Evolutionary conservation across 1,140 invertebrate species (phyloP).

Genomic region (Maniola jurtina): DNA sequence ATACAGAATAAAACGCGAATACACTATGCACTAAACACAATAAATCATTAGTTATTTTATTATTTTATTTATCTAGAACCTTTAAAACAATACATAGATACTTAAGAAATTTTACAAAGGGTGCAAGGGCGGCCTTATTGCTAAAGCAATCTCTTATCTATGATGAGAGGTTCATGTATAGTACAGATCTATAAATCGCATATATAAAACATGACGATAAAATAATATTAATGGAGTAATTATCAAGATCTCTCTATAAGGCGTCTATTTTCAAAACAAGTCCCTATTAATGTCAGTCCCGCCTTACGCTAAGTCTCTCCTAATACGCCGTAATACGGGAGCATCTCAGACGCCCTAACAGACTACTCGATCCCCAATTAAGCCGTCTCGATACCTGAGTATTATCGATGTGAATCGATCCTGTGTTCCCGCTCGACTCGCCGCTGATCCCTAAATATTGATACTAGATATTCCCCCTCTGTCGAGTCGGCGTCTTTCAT

Average conservation of each 20-base stretch:
- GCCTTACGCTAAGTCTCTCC: neutral
- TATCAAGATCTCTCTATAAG: conserved; percentile 22
- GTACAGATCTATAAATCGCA: too few species aligned
- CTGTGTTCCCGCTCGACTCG: neutral
- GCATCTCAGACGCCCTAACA: conserved; percentile 8
- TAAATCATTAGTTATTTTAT: too few species aligned
- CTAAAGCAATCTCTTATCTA: too few species aligned
- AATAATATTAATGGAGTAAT: neutral
- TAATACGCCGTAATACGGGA: conserved; percentile 3
- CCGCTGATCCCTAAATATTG: conserved; percentile 5
- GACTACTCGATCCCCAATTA: conserved; percentile 8
- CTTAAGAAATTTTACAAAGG: too few species aligned
- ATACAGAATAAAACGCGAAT: too few species aligned
- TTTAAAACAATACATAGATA: too few species aligned
- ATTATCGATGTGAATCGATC: conserved; percentile 5
- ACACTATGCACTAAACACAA: too few species aligned
- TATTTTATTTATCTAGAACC: too few species aligned
- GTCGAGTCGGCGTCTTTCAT: neutral
- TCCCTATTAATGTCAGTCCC: neutral
- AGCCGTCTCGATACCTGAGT: conserved; percentile 10
- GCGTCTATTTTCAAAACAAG: conserved; percentile 1
- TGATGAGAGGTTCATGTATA: too few species aligned
- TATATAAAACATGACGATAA: neutral
- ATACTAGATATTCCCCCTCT: neutral
- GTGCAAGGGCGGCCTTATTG: too few species aligned